Conservation (phyloP, 2,888 invertebrate genomes). For the Ellobium chinense region DNA sequence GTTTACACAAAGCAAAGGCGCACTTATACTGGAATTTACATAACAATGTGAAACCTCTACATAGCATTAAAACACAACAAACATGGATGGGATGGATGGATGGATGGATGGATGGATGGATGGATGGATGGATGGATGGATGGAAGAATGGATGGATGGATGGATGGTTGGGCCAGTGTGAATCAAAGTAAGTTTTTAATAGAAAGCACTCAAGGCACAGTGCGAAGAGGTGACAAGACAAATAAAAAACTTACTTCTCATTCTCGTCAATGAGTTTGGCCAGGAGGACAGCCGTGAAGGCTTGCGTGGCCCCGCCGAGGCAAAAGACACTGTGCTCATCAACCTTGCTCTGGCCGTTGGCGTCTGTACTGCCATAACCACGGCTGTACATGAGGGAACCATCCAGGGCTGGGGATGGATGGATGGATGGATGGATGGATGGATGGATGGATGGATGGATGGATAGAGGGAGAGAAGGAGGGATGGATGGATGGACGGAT, state of each 20-base stretch:
- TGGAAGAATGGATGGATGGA: not conserved
- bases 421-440: not conserved
- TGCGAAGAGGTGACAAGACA: no score
- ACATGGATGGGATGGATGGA: no score
- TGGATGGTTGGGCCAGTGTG: not conserved
- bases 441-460: not conserved
- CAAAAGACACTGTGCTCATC: slow-evolving; percentile 49
- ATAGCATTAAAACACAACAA: no score
- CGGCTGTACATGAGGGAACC: slow-evolving; percentile 47
- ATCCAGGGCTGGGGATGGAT: slow-evolving; percentile 45
- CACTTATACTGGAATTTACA: no score
- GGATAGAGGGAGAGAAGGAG: not conserved
- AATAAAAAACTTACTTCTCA: slow-evolving; percentile 53
- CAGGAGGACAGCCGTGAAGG: slow-evolving; percentile 59
- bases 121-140: no score
- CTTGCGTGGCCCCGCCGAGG: slow-evolving; percentile 59
- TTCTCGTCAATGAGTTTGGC: slow-evolving; percentile 52
- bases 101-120: no score
- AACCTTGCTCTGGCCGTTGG: not conserved
- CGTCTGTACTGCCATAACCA: slow-evolving; percentile 44
- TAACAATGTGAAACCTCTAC: no score
- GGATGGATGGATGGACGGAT: not conserved
- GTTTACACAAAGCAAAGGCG: no score
- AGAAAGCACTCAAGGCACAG: no score
- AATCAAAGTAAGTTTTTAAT: no score